Base-by-base conservation (phyloP, 2,113 vertebrate genomes). In the Ia io region DNA sequence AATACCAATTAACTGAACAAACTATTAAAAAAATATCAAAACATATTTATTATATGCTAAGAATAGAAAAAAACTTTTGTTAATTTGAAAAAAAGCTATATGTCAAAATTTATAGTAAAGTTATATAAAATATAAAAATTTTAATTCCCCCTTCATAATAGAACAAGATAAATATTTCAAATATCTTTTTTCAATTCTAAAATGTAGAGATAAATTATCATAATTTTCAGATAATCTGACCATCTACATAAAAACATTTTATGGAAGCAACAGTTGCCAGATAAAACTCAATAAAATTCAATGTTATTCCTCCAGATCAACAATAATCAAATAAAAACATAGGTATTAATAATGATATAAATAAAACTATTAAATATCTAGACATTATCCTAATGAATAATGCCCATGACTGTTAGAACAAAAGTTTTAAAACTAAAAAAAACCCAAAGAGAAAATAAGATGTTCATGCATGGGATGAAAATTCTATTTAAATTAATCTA, bases 221-320 rank as follows among this genome's bases (percentile, higher is more conserved):
- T 78, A 79, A 77, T 89, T 92, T 90, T 47, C 13, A 87, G 20
- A n/a, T 83, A 47, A 84, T 80, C 65, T 80, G 22, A 80, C 42
- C 25, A 40, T 76, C 6, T 65, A 61, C 13, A 85, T 73, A 67
- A 74, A 74, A 53, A 88, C 37, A 40, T 1, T 35, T 1, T 88
- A 65, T 32, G 85, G 20, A 89, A 90, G 14, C 40, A 94, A 82
- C 30, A 80, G 13, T 63, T 92, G 35, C 30, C 49, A 74, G n/a
- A 74, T 37, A 88, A 92, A 92, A 80, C 13, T 79, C 53, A 80
- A 35, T 67, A 92, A 84, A 92, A 89, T 67, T 69, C 25, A 84
- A 30, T 51, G 67, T 76, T 37, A 69, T 92, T 80, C 10, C 9
- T 67, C 32, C 5, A 25, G 73, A 69, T 30, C 20, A 92, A 80